phyloP scores from a whole-genome alignment of 2,888 invertebrate species.

The Troilus luridus region DNA sequence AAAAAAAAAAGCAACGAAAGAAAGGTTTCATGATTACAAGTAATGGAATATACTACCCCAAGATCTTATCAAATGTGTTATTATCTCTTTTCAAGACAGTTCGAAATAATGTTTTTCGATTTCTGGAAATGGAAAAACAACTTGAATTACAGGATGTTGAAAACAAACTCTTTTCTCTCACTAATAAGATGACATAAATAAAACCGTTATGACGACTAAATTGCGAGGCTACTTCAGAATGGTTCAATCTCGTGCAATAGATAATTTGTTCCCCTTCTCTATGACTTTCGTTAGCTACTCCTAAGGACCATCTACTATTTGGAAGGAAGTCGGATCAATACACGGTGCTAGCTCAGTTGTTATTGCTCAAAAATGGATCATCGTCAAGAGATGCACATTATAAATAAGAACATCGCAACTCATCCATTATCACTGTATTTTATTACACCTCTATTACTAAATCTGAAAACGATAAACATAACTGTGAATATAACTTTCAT shows the following conservation, averaged over 20 bases:
- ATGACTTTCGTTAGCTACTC: background rate
- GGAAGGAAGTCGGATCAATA: background rate
- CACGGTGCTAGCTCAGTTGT: no score
- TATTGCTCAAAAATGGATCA: background rate
- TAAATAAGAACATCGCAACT: no score
- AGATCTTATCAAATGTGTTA: no score
- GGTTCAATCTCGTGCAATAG: background rate
- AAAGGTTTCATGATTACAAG: no score
- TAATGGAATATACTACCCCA: no score
- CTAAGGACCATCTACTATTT: background rate
- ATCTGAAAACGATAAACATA: no score
- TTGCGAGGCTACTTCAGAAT: background rate
- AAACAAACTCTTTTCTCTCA: background rate
- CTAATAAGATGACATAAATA: background rate
- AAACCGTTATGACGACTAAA: background rate
- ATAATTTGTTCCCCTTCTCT: background rate
- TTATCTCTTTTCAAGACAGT: no score
- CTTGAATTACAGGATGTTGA: background rate
- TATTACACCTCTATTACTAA: no score
- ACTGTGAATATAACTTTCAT: no score
- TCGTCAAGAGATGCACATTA: no score
- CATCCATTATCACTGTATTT: no score
- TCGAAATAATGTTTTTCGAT: background rate
- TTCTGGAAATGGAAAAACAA: background rate
- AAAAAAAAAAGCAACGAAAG: no score